Conservation (phyloP, 2,797 vertebrate species). For the Luscinia luscinia region DNA sequence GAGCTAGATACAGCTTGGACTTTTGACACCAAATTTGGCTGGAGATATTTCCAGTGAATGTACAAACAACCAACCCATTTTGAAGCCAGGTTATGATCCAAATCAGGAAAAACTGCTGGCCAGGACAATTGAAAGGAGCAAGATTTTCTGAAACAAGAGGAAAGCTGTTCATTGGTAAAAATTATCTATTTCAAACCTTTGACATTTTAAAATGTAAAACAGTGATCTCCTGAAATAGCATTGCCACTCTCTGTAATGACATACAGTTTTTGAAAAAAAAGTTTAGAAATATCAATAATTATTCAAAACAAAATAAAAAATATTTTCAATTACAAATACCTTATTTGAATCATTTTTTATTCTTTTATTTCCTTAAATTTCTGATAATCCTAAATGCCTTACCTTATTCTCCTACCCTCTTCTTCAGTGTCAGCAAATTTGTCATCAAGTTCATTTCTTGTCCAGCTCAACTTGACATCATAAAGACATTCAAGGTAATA, state of each 20-base stretch:
- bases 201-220: not conserved
- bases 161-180: not conserved
- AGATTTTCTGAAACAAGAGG: not conserved
- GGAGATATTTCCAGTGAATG: not conserved
- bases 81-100: not conserved
- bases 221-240: not conserved
- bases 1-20: not conserved
- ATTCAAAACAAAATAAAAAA: not conserved
- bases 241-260: not conserved
- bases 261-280: not conserved
- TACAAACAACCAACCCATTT: not conserved
- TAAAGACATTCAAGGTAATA: conserved; percentile 1
- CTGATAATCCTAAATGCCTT: not conserved
- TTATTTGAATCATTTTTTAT: not conserved
- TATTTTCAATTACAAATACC: not conserved
- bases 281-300: not conserved
- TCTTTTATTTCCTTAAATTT: not conserved
- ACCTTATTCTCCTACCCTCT: not conserved
- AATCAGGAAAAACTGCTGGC: not conserved
- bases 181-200: not conserved
- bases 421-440: conserved; percentile 16
- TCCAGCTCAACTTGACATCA: not conserved
- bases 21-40: not conserved
- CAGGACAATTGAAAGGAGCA: not conserved
- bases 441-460: not conserved